phyloP scores from a whole-genome alignment of 2,113 vertebrate genomes.

The Myocastor coypus region DNA sequence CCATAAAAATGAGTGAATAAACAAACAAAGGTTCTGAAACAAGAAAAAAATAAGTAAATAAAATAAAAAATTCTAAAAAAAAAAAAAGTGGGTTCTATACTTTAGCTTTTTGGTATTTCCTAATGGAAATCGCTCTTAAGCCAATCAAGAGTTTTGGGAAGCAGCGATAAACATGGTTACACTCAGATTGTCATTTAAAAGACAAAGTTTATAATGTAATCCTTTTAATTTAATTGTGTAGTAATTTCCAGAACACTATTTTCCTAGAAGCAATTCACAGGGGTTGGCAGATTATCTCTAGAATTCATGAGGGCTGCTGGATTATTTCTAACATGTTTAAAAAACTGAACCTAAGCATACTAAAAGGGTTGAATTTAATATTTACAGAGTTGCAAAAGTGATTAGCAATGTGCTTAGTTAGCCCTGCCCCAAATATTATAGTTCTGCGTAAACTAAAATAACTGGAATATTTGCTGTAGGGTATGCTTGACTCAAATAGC shows the following conservation, averaged over 20 bases:
- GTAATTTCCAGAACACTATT: slow-evolving; percentile 37
- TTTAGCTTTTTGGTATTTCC: slow-evolving; percentile 37
- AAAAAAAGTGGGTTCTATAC: slow-evolving; percentile 13
- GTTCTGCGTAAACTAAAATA: slow-evolving; percentile 36
- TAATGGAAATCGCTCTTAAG: slow-evolving; percentile 3
- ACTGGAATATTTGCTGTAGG: background rate
- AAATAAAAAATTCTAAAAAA: too few relatives aligned
- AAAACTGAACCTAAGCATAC: background rate
- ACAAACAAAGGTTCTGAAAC: too few relatives aligned
- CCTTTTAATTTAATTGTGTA: slow-evolving; percentile 35
- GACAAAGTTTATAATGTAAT: slow-evolving; percentile 11
- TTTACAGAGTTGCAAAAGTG: slow-evolving; percentile 6
- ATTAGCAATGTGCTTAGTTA: slow-evolving; percentile 1
- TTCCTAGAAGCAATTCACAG: slow-evolving; percentile 30
- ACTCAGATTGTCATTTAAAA: slow-evolving; percentile 8
- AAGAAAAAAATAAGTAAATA: too few relatives aligned
- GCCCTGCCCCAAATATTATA: slow-evolving; percentile 29
- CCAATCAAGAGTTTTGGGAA: slow-evolving; percentile 23
- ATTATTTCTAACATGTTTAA: slow-evolving; percentile 43
- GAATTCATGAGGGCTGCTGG: background rate
- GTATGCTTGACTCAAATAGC: background rate
- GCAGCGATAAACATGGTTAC: background rate
- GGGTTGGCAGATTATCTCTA: slow-evolving; percentile 23
- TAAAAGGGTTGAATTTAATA: slow-evolving; percentile 28
- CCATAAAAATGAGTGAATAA: too few relatives aligned